A percentile compares a stretch with the other conserved stretches of the same genome.
phyloP scores from a whole-genome alignment of 2,888 invertebrate genomes.

The Drosophila kambysellisi region DNA sequence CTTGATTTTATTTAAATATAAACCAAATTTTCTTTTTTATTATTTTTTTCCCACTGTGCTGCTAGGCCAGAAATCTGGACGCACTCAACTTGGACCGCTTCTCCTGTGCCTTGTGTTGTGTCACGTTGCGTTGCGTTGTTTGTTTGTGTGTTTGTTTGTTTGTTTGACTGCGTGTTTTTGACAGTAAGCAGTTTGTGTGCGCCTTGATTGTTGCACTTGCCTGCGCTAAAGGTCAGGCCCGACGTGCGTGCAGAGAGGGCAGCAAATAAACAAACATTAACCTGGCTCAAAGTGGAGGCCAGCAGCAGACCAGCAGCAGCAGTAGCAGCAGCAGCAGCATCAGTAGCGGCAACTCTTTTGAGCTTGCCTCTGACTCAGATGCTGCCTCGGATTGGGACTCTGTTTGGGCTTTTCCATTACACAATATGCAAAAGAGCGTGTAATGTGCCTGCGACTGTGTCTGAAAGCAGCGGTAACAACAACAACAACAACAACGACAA shows the following conservation, averaged over 20 bases:
- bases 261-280: conserved; percentile 75
- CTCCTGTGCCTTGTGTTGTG: conserved; percentile 31
- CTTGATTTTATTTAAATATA: not conserved
- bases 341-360: conserved; percentile 57
- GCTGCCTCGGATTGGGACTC: conserved; percentile 26
- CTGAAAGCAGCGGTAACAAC: conserved; percentile 34
- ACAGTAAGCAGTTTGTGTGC: conserved; percentile 78
- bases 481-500: conserved; percentile 13
- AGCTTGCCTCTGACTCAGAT: conserved; percentile 36
- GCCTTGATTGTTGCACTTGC: conserved; percentile 79
- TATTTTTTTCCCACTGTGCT: conserved; percentile 38
- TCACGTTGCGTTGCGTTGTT: conserved; percentile 26
- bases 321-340: conserved; percentile 7
- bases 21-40: not conserved
- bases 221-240: conserved; percentile 61
- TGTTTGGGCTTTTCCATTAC: conserved; percentile 51
- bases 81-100: conserved; percentile 35
- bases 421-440: conserved; percentile 77
- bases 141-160: conserved; percentile 62
- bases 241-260: conserved; percentile 44
- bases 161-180: conserved; percentile 70
- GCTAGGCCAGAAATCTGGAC: conserved; percentile 7
- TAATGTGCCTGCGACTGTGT: conserved; percentile 60
- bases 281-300: conserved; percentile 48
- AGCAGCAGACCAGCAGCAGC: conserved; percentile 6